Base-by-base conservation (phyloP, 2,888 invertebrate species). In the Leptopilina syphax region DNA sequence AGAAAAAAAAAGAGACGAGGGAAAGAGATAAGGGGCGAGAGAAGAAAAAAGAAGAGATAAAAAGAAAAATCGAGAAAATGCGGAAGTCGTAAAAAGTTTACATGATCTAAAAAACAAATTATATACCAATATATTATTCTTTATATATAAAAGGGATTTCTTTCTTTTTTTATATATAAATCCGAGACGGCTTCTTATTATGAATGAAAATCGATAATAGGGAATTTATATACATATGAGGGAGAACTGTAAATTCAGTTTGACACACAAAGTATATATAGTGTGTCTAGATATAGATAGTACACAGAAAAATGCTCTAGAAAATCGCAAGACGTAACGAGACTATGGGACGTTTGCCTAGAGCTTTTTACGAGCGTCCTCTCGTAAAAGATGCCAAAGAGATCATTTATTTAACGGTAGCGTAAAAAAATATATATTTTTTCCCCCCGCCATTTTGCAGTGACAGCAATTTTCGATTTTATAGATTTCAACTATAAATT, bases 51-150 rank as follows among this genome's bases (percentile, higher is more conserved):
- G 12, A 54, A 6, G 12, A 34, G 27, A 34, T 8, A 34, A 54
- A 57, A 73, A 54, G n/a, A 57, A 73, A 73, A 73, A 13, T 24
- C 1, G 73, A 54, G 34, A 73, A 73, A 57, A 73, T 73, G 34
- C 54, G 73, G 73, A 73, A 73, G 73, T 73, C 13, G 50, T 70
- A 57, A 73, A 57, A 73, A 50, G 54, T 9, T 57, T 73, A 34
- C 27, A 27, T 57, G 34, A 73, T 34, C 54, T 27, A n/a, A 54
- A 54, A 8, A 27, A 73, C 27, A 73, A 73, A 73, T 57, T 34
- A 73, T 54, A 24, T 54, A 10, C 10, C 68, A 27, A 70, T 54
- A 50, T 54, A 50, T 67, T 27, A 44, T 10, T 2, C 10, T 60
- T 8, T n/a, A 34, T 34, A 18, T 13, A 18, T 18, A 18, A 24